Evolutionary conservation across 1,140 invertebrate genomes (phyloP).

Genomic region (Mizuhopecten yessoensis): DNA sequence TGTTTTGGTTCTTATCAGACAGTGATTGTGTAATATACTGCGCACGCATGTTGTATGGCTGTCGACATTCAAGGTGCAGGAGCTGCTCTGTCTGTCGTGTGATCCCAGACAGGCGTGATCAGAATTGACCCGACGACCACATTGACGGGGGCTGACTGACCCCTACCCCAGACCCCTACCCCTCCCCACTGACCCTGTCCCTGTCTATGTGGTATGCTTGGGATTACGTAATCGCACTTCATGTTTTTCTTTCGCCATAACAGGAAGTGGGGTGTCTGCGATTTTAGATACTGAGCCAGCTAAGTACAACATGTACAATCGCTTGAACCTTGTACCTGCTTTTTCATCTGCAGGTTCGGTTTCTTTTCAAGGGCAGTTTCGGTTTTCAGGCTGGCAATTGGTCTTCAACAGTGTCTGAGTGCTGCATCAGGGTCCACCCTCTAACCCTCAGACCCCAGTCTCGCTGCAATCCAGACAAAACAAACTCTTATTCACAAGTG

Average conservation of each 20-base stretch:
- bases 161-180: background rate
- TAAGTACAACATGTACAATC: slow-evolving; percentile 39
- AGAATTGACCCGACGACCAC: background rate
- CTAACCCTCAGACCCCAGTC: background rate
- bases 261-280: slow-evolving; percentile 36
- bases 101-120: slow-evolving; percentile 7
- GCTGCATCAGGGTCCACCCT: slow-evolving; percentile 18
- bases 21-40: slow-evolving; percentile 28
- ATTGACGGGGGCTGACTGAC: background rate
- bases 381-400: slow-evolving; percentile 11
- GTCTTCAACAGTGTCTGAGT: slow-evolving; percentile 5
- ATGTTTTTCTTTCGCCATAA: slow-evolving; percentile 18
- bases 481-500: background rate
- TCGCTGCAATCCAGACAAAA: slow-evolving; percentile 12
- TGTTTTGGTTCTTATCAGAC: slow-evolving; percentile 33
- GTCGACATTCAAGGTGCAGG: slow-evolving; percentile 12
- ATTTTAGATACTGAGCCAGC: slow-evolving; percentile 33
- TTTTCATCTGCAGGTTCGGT: slow-evolving; percentile 22
- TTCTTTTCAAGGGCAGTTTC: slow-evolving; percentile 32
- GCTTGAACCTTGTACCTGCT: slow-evolving; percentile 37
- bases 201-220: background rate
- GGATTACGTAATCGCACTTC: slow-evolving; percentile 25
- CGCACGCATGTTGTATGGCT: slow-evolving; percentile 22
- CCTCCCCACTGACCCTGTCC: background rate
- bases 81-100: background rate